Evolutionary conservation across 1,140 invertebrate genomes (phyloP).

Genomic region (Scaptomyza hsui): DNA sequence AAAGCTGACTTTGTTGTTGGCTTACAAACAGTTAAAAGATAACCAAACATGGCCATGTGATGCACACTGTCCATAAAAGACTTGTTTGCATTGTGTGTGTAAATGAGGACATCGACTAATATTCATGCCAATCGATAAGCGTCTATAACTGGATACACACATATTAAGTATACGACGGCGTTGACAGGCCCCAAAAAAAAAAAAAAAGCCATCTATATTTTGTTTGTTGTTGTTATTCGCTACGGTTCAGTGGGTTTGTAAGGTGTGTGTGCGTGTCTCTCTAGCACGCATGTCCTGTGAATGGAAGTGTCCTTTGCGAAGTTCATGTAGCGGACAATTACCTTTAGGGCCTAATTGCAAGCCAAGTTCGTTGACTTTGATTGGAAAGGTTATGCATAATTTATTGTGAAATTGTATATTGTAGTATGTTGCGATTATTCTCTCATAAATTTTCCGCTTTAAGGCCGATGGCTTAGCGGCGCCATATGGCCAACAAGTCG

Average conservation of each 20-base stretch:
- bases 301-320: not conserved
- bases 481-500: slow-evolving; percentile 63
- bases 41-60: slow-evolving; percentile 80
- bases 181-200: slow-evolving; percentile 49
- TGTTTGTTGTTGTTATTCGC: slow-evolving; percentile 36
- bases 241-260: slow-evolving; percentile 68
- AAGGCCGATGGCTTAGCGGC: slow-evolving; percentile 54
- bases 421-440: slow-evolving; percentile 43
- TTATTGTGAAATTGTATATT: slow-evolving; percentile 71
- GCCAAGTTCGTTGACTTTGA: slow-evolving; percentile 64
- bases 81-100: slow-evolving; percentile 70
- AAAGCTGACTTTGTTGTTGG: slow-evolving; percentile 43
- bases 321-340: slow-evolving; percentile 27
- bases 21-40: slow-evolving; percentile 75
- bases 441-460: slow-evolving; percentile 73
- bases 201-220: slow-evolving; percentile 21
- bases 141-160: slow-evolving; percentile 73
- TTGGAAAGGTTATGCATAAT: slow-evolving; percentile 71
- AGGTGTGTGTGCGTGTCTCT: slow-evolving; percentile 35
- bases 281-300: slow-evolving; percentile 2
- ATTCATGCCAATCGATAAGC: slow-evolving; percentile 80
- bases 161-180: slow-evolving; percentile 75
- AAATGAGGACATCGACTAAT: slow-evolving; percentile 77
- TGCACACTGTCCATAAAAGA: slow-evolving; percentile 81
- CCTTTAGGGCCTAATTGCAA: slow-evolving; percentile 8